These are phyloP conservation scores for Drosophila maculinotata DNA, from an alignment of 2,888 invertebrate species.

Conservation along the genomic window DNA sequence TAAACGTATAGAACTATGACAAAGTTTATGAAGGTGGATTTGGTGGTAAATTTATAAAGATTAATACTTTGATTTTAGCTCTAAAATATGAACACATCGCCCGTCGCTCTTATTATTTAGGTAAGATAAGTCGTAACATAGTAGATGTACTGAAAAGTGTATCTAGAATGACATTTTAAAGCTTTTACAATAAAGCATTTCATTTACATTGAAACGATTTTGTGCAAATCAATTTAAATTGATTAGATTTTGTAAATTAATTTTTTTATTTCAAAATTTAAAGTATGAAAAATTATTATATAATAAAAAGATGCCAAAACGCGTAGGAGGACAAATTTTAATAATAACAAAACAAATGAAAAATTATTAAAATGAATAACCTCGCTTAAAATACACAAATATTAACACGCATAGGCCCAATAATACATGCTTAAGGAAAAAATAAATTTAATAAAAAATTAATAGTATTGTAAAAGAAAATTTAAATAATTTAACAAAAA, in stretches of 20 bases:
- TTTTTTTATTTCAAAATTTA: conserved; percentile 74
- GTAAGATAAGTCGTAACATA: conserved; percentile 93
- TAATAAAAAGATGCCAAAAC: conserved; percentile 79
- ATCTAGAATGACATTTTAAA: conserved; percentile 88
- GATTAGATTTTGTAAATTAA: conserved; percentile 79
- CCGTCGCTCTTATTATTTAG: conserved; percentile 90
- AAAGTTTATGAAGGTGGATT: conserved; percentile 88
- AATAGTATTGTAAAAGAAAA: conserved; percentile 87
- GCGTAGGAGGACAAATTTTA: too few species aligned
- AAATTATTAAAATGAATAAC: too few species aligned
- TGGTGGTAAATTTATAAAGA: conserved; percentile 87
- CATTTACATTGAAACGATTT: conserved; percentile 89
- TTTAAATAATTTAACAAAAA: conserved; percentile 86
- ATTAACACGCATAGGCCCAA: too few species aligned
- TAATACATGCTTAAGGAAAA: conserved; percentile 86
- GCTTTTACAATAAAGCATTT: conserved; percentile 87
- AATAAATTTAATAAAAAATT: conserved; percentile 86
- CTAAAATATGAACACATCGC: conserved; percentile 92
- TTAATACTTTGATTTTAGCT: conserved; percentile 87
- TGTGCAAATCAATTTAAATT: conserved; percentile 84
- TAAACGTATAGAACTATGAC: conserved; percentile 85
- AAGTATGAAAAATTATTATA: conserved; percentile 85
- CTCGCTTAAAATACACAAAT: too few species aligned
- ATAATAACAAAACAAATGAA: too few species aligned
- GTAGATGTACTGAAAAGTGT: conserved; percentile 91